These are phyloP conservation scores for Macropodus opercularis DNA, from an alignment of 2,797 vertebrate genomes.

Conservation along the genomic window DNA sequence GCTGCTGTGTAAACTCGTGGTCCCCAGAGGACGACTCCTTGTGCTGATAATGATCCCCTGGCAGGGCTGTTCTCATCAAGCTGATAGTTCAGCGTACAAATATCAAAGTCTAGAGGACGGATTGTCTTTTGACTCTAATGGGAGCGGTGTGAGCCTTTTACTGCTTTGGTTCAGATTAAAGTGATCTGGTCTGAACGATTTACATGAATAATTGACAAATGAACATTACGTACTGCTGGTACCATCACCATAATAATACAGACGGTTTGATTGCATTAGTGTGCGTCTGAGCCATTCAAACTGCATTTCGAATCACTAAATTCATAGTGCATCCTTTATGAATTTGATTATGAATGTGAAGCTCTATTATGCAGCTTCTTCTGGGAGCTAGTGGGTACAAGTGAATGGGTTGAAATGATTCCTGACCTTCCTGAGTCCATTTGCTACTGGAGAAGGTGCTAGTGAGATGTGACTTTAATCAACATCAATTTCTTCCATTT, in stretches of 20 bases:
- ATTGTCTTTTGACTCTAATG: background rate
- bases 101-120: background rate
- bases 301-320: background rate
- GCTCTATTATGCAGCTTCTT: background rate
- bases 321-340: too few relatives aligned
- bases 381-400: background rate
- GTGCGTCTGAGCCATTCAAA: too few relatives aligned
- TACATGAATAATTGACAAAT: too few relatives aligned
- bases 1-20: background rate
- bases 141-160: too few relatives aligned
- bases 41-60: background rate
- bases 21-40: conserved; percentile 30
- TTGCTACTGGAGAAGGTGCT: background rate
- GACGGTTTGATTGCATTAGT: too few relatives aligned
- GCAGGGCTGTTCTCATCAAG: background rate
- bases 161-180: too few relatives aligned
- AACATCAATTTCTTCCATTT: background rate
- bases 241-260: too few relatives aligned
- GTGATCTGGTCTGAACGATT: too few relatives aligned
- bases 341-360: too few relatives aligned
- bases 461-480: background rate
- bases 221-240: too few relatives aligned
- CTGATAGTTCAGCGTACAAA: background rate
- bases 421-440: background rate
- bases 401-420: background rate